Percentiles rank a stretch among this genome's conserved stretches.
phyloP scores from a whole-genome alignment of 2,797 vertebrate species.

The Sebastes hubbsi region DNA sequence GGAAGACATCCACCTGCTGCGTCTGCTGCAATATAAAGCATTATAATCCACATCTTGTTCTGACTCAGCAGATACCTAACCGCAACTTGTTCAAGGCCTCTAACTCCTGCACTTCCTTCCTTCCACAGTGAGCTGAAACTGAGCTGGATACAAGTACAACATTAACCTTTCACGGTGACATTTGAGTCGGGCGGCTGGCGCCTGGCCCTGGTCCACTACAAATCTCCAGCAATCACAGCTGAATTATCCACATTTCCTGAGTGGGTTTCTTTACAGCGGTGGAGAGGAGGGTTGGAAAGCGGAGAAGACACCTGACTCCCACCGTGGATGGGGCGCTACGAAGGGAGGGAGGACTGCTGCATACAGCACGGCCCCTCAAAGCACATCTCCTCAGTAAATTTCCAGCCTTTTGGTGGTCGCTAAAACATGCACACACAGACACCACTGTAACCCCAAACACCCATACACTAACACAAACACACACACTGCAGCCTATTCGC shows the following conservation, averaged over 20 bases:
- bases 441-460: constrained; percentile 64
- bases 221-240: constrained; percentile 75
- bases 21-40: not conserved
- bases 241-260: constrained; percentile 78
- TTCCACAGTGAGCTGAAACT: constrained; percentile 44
- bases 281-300: constrained; percentile 52
- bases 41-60: constrained; percentile 21
- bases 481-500: constrained; percentile 60
- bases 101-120: constrained; percentile 36
- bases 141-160: constrained; percentile 60
- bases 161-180: constrained; percentile 62
- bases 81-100: constrained; percentile 41
- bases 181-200: constrained; percentile 61
- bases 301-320: constrained; percentile 69
- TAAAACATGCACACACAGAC: constrained; percentile 66
- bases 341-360: constrained; percentile 20
- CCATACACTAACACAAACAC: constrained; percentile 59
- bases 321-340: constrained; percentile 1
- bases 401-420: constrained; percentile 82
- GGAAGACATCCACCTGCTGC: constrained; percentile 18
- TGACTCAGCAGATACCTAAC: constrained; percentile 29
- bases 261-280: constrained; percentile 59
- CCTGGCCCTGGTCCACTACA: constrained; percentile 73
- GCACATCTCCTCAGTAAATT: constrained; percentile 82
- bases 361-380: constrained; percentile 46